Evolutionary conservation across 2,888 invertebrate species (phyloP).

Genomic region (Ormyrus labotus): DNA sequence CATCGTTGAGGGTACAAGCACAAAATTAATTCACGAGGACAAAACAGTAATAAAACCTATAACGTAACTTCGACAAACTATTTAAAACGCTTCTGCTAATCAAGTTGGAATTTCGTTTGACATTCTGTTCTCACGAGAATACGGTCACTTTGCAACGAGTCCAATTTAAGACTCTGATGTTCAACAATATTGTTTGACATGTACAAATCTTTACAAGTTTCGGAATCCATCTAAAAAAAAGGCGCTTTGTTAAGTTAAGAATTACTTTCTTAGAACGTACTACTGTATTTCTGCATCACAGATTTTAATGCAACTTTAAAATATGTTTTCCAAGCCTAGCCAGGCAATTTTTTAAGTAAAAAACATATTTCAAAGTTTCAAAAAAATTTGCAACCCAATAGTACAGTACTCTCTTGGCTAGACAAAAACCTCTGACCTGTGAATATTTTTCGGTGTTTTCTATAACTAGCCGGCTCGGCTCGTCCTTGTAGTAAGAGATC

Average conservation of each 20-base stretch:
- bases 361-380: too few species aligned
- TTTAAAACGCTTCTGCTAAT: background rate
- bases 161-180: background rate
- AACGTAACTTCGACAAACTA: conserved; percentile 8
- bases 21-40: background rate
- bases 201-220: conserved; percentile 19
- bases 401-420: too few species aligned
- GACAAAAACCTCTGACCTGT: conserved; percentile 7
- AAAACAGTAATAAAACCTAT: background rate
- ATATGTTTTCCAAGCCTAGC: too few species aligned
- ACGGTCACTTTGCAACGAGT: background rate
- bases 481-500: conserved; percentile 40
- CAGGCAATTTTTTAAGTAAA: too few species aligned
- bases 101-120: background rate
- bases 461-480: conserved; percentile 6
- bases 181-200: background rate
- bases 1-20: background rate
- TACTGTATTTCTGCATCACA: too few species aligned
- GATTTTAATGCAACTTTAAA: too few species aligned
- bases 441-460: conserved; percentile 31
- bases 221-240: conserved; percentile 23
- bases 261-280: too few species aligned
- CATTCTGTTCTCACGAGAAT: background rate
- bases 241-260: too few species aligned
- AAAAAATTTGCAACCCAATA: too few species aligned